These are phyloP conservation scores for Uria lomvia DNA, from an alignment of 2,113 vertebrate genomes.

Conservation along the genomic window DNA sequence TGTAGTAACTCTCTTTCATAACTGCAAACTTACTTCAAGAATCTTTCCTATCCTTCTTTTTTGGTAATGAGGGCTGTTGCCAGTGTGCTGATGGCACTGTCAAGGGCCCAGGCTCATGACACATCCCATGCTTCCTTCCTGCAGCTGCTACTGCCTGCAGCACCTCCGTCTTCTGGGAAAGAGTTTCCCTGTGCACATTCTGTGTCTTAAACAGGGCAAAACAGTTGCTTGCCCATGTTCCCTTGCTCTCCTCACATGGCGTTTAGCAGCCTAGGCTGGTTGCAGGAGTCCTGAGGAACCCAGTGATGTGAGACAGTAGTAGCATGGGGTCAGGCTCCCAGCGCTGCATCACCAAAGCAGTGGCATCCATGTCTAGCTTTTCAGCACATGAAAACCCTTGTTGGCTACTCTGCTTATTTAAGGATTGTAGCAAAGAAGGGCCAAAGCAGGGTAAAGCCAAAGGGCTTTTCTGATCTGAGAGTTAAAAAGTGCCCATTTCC, in stretches of 20 bases:
- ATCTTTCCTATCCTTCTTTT: neutral
- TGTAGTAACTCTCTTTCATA: rapidly evolving
- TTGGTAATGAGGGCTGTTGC: neutral
- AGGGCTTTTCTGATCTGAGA: neutral
- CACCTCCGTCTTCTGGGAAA: neutral
- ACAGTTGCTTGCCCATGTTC: neutral
- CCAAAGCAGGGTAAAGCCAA: neutral
- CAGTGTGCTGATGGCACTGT: neutral
- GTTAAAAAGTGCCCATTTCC: neutral
- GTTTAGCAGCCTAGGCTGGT: neutral
- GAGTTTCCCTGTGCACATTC: neutral
- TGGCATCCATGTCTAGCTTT: neutral
- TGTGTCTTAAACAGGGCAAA: neutral
- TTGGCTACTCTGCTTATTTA: neutral
- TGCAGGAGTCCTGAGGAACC: neutral
- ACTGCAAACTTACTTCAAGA: neutral
- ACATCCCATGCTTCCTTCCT: neutral
- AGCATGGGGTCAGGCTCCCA: neutral
- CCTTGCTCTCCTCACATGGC: rapidly evolving
- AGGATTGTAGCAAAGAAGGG: neutral
- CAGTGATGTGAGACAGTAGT: neutral
- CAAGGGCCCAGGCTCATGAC: neutral
- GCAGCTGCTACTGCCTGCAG: neutral
- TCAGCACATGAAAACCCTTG: neutral
- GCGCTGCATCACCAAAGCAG: neutral